Evolutionary conservation across 2,797 vertebrate species (phyloP).

Genomic region (Valencia hispanica): DNA sequence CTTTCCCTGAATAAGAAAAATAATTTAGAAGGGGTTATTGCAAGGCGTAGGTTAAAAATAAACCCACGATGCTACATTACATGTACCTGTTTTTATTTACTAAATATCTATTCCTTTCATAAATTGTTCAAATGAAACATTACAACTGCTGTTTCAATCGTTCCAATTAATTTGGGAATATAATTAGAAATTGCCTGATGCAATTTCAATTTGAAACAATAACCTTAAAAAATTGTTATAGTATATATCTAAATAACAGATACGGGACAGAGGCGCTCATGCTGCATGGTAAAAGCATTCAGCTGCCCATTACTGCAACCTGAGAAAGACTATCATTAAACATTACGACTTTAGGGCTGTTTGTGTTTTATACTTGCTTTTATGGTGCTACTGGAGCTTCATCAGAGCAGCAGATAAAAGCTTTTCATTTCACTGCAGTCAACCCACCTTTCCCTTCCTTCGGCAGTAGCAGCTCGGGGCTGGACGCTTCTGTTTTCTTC

Average conservation of each 20-base stretch:
- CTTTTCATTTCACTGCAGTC: constrained; percentile 73
- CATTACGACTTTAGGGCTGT: constrained; percentile 91
- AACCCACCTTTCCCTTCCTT: constrained; percentile 98
- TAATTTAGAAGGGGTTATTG: constrained; percentile 43
- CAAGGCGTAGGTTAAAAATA: constrained; percentile 32
- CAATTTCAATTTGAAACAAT: background rate
- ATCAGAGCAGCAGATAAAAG: constrained; percentile 88
- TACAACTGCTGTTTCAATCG: background rate
- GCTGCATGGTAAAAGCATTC: constrained; percentile 67
- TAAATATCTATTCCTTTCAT: background rate
- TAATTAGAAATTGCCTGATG: background rate
- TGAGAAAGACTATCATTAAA: constrained; percentile 89
- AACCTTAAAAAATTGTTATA: background rate
- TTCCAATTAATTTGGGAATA: background rate
- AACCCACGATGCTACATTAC: background rate
- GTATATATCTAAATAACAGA: constrained; percentile 11
- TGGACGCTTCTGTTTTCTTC: constrained; percentile 86
- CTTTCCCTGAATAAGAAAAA: constrained; percentile 34
- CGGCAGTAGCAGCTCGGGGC: constrained; percentile 91
- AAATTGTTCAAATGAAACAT: background rate
- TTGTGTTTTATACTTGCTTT: constrained; percentile 91
- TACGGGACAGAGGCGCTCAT: constrained; percentile 27
- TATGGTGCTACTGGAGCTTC: constrained; percentile 86
- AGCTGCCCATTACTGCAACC: constrained; percentile 82
- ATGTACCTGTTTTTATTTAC: background rate